A percentile compares a stretch with the other conserved stretches of the same genome.
phyloP scores from a whole-genome alignment of 2,113 vertebrate genomes.

The Mungos mungo region DNA sequence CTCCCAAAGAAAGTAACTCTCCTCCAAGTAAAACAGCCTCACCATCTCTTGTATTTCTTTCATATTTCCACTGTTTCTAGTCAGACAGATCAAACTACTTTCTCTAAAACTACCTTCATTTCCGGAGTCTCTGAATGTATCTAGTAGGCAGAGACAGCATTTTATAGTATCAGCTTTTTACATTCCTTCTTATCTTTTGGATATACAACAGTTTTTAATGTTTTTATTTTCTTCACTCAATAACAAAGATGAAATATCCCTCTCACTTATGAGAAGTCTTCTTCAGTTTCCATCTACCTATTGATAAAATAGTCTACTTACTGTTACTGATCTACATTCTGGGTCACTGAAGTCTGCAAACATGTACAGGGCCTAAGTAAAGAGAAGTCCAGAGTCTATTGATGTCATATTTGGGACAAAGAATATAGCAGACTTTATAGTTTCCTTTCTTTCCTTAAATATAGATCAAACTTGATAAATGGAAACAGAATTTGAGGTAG shows the following conservation, averaged over 20 bases:
- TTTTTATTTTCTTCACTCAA: neutral
- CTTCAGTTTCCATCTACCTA: neutral
- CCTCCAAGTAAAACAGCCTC: neutral
- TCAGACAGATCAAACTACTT: neutral
- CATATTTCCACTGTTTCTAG: neutral
- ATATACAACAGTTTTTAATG: neutral
- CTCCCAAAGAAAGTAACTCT: neutral
- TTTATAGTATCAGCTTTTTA: neutral
- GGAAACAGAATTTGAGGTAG: neutral
- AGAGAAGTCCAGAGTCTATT: neutral
- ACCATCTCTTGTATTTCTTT: neutral
- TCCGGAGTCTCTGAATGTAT: neutral
- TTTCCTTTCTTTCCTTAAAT: neutral
- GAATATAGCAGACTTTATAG: neutral
- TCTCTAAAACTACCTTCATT: neutral
- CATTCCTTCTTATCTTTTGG: neutral
- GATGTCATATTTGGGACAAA: neutral
- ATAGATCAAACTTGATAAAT: neutral
- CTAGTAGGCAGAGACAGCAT: neutral
- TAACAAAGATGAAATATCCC: neutral
- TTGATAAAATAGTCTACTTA: neutral
- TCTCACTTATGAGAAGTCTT: neutral
- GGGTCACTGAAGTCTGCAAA: neutral
- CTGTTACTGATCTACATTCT: neutral
- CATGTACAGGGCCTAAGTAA: neutral